These are phyloP conservation scores for Aradus depressus DNA, from an alignment of 2,888 invertebrate species.

Conservation along the genomic window DNA sequence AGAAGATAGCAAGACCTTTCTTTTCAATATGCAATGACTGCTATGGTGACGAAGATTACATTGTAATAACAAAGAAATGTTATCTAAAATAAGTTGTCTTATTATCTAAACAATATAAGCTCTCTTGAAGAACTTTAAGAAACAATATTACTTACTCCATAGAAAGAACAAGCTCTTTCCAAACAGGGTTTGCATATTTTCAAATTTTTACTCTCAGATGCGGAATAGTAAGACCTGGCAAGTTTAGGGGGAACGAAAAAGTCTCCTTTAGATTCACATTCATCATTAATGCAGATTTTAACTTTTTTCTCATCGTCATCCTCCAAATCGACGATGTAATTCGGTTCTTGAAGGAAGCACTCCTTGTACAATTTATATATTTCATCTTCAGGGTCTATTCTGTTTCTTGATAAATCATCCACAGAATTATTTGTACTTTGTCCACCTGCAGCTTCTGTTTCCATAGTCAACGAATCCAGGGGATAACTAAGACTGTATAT, in stretches of 20 bases:
- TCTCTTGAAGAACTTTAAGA: background rate
- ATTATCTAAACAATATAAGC: no score
- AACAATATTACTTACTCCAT: background rate
- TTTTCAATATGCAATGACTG: no score
- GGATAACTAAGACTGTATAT: no score
- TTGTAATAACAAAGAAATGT: no score
- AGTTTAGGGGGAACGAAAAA: constrained; percentile 26
- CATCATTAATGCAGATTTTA: constrained; percentile 26
- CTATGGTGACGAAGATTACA: no score
- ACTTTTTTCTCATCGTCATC: constrained; percentile 14
- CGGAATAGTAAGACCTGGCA: constrained; percentile 36
- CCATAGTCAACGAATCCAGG: no score
- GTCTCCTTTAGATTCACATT: constrained; percentile 24
- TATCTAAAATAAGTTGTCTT: no score
- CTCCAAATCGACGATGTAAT: constrained; percentile 19
- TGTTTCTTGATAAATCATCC: background rate
- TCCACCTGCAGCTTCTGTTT: no score
- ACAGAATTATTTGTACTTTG: background rate
- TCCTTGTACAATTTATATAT: constrained; percentile 4
- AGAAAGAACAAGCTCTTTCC: background rate
- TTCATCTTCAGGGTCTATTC: constrained; percentile 5
- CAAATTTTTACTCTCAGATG: constrained; percentile 4
- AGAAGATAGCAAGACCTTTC: no score
- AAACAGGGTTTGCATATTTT: constrained; percentile 6
- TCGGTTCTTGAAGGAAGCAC: constrained; percentile 14